Percentiles rank a stretch among this genome's conserved stretches.
Evolutionary conservation across 2,888 invertebrate genomes (phyloP).

Genomic region (Tuta absoluta): DNA sequence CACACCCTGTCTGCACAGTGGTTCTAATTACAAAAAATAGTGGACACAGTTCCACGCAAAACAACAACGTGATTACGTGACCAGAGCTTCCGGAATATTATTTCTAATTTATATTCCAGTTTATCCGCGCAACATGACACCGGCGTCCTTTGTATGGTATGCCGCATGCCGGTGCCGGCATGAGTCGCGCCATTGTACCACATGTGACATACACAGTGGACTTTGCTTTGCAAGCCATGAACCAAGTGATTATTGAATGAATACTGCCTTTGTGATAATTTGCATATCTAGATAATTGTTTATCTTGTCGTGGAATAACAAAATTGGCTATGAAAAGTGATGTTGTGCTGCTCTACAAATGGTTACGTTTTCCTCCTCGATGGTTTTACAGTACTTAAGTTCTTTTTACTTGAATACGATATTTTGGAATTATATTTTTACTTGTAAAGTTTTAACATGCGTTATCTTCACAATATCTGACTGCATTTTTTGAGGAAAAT

Average conservation of each 20-base stretch:
- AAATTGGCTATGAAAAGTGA: not conserved
- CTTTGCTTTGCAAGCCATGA: constrained; percentile 6
- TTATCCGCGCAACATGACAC: constrained; percentile 49
- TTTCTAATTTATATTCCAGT: constrained; percentile 42
- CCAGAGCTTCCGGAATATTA: constrained; percentile 23
- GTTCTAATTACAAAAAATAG: constrained; percentile 3
- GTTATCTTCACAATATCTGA: too few species aligned
- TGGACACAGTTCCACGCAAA: constrained; percentile 22
- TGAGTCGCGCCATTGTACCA: not conserved
- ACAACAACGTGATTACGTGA: constrained; percentile 20
- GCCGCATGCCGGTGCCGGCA: not conserved
- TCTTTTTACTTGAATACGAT: too few species aligned
- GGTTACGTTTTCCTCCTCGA: too few species aligned
- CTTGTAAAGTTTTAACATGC: too few species aligned
- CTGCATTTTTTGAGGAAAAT: not conserved
- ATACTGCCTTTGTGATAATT: constrained; percentile 7
- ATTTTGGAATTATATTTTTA: too few species aligned
- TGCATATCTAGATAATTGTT: constrained; percentile 4
- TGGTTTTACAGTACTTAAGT: not conserved
- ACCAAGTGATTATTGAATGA: not conserved
- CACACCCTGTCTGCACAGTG: constrained; percentile 3
- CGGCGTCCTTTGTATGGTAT: constrained; percentile 41
- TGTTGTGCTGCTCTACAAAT: not conserved
- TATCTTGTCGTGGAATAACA: constrained; percentile 2
- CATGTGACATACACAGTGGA: constrained; percentile 11